phyloP scores from a whole-genome alignment of 2,113 vertebrate species.

The Salvelinus namaycush region DNA sequence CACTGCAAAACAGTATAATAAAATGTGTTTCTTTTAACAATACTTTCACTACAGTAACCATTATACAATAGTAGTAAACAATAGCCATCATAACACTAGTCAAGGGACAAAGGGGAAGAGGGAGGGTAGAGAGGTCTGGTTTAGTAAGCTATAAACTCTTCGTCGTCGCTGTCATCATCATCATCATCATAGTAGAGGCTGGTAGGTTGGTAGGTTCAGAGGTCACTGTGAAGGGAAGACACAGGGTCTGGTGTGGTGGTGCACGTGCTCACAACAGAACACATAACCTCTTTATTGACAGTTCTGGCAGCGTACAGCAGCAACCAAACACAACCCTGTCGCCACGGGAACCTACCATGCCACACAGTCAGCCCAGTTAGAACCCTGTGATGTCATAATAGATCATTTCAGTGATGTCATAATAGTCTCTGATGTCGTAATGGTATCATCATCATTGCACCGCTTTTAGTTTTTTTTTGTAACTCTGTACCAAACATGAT shows the following conservation, averaged over 20 bases:
- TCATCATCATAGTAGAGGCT: neutral
- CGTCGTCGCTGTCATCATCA: neutral
- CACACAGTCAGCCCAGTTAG: constrained; percentile 16
- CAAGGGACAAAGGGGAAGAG: too few relatives aligned
- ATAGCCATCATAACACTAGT: too few relatives aligned
- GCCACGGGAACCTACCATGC: constrained; percentile 58
- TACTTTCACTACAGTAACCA: too few relatives aligned
- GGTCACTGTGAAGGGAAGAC: constrained; percentile 54
- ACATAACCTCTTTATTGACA: constrained; percentile 74
- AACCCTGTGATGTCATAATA: constrained; percentile 26
- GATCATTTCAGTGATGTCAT: constrained; percentile 34
- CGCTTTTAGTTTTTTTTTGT: neutral
- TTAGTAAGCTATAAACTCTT: neutral
- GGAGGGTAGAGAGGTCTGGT: neutral
- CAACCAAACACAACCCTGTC: constrained; percentile 61
- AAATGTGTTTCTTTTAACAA: too few relatives aligned
- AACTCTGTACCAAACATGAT: constrained; percentile 17
- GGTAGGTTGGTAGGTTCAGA: neutral
- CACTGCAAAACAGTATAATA: too few relatives aligned
- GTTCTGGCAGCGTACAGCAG: constrained; percentile 74
- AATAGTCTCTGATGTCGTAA: constrained; percentile 6
- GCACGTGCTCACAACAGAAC: constrained; percentile 68
- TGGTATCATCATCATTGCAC: constrained; percentile 5
- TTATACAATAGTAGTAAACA: too few relatives aligned
- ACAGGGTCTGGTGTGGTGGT: constrained; percentile 72